Evolutionary conservation across 2,888 invertebrate genomes (phyloP), one percentile per base, ranked within the genome.

Genomic region (Antheraea assamensis): DNA sequence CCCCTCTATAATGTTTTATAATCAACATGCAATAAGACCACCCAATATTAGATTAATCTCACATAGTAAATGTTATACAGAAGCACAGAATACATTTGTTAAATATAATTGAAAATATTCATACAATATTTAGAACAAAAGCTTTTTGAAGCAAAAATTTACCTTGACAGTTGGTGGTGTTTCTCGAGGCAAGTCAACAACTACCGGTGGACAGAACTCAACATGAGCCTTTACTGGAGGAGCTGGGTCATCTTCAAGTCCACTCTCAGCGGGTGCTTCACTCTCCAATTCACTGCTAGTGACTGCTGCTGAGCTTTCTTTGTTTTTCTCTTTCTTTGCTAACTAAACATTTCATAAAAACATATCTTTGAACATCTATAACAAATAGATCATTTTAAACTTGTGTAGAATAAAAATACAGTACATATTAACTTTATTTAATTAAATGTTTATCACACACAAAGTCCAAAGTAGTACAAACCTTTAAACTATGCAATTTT

Each of bases 151-250:
- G 21, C 49, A 71, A n/a, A 19, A 31, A 77, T 82, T 77, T 82
- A 89, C 93, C 92, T 92, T 94, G 78, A 95, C 95, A 90, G 95
- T 95, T 24, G 88, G 90, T 74, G 91, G 89, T 66, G 90, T 87
- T 76, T 96, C 95, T 73, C 95, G 90, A 47, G 95, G 91, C 71
- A 96, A 92, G 82, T 96, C 96, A 58, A 96, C 96, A 68, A 96
- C 95, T 58, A 96, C 95, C 75, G 96, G 95, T 77, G 96, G 96
- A 78, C 84, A 80, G 80, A 97, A 96, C 82, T 97, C 97, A 13
- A 97, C 97, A 87, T 96, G 96, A 27, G 87, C 89, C 79, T 92
- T 93, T 68, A 82, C 81, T 68, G 83, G 80, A 0, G 88, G 86
- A 58, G 84, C 81, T 0, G 82, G 74, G 42, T 95, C 95, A 76